These are phyloP conservation scores for Chrysocyon brachyurus DNA, from an alignment of 2,797 vertebrate species.

Conservation along the genomic window DNA sequence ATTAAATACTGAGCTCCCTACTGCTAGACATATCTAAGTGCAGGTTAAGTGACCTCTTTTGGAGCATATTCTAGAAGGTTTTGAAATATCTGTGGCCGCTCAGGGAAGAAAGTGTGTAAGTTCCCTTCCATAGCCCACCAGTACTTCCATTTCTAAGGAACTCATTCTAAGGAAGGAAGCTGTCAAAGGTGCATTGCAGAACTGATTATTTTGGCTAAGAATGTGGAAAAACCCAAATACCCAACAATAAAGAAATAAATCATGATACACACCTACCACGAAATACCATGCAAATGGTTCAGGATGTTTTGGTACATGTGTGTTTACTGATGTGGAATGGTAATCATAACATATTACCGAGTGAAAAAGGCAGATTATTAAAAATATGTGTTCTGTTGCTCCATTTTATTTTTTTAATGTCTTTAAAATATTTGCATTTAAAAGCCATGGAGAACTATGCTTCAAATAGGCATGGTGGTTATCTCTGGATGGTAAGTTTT, in stretches of 20 bases:
- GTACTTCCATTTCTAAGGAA: not conserved
- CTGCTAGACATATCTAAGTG: not conserved
- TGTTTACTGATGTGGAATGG: not conserved
- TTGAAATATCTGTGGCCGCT: not conserved
- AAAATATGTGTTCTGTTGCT: not conserved
- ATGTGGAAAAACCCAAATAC: not conserved
- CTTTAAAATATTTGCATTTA: not conserved
- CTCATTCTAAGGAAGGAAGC: not conserved
- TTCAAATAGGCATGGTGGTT: constrained; percentile 20
- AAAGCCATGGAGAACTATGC: not conserved
- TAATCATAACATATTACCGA: not conserved
- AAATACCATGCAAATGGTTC: not conserved
- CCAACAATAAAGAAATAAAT: not conserved
- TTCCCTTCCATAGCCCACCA: not conserved
- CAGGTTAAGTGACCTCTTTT: not conserved
- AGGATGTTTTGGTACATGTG: not conserved
- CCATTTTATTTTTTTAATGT: constrained; percentile 51
- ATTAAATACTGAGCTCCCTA: not conserved
- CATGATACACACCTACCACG: not conserved
- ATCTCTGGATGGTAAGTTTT: not conserved
- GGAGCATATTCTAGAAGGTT: not conserved
- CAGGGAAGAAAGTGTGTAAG: not conserved
- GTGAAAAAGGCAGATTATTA: not conserved
- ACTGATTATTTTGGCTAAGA: not conserved
- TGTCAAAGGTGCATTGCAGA: not conserved